These are phyloP conservation scores for Lateolabrax maculatus DNA, from an alignment of 2,797 vertebrate genomes.

Conservation along the genomic window DNA sequence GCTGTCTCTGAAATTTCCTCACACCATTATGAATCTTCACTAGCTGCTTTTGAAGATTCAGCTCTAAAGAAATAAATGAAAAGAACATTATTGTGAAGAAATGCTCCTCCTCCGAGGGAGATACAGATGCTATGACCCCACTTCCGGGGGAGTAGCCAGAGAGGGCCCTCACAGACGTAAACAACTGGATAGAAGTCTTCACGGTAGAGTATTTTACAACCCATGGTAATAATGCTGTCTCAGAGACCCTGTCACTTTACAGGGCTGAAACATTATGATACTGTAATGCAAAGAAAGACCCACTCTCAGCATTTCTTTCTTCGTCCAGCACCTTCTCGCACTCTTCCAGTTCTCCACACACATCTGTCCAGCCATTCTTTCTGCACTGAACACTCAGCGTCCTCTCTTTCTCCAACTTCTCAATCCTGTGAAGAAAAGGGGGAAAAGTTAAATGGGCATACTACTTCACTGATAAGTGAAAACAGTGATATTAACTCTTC, in stretches of 20 bases:
- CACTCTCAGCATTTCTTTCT: conserved; percentile 88
- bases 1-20: conserved; percentile 88
- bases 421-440: conserved; percentile 82
- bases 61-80: conserved; percentile 79
- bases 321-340: conserved; percentile 84
- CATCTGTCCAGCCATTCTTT: conserved; percentile 85
- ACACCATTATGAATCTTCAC: conserved; percentile 89
- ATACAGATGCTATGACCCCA: neutral
- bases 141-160: neutral
- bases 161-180: neutral
- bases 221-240: neutral
- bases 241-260: neutral
- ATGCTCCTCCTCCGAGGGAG: too few species aligned
- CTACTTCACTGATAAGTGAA: neutral
- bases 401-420: conserved; percentile 90
- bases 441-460: neutral
- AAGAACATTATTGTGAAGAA: neutral
- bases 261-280: neutral
- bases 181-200: neutral
- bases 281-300: conserved; percentile 54
- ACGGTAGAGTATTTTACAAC: neutral
- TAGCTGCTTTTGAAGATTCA: conserved; percentile 88
- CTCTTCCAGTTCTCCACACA: conserved; percentile 86
- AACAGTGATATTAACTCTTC: neutral
- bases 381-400: conserved; percentile 83